phyloP scores from a whole-genome alignment of 1,140 invertebrate species.

The Habropoda laboriosa region DNA sequence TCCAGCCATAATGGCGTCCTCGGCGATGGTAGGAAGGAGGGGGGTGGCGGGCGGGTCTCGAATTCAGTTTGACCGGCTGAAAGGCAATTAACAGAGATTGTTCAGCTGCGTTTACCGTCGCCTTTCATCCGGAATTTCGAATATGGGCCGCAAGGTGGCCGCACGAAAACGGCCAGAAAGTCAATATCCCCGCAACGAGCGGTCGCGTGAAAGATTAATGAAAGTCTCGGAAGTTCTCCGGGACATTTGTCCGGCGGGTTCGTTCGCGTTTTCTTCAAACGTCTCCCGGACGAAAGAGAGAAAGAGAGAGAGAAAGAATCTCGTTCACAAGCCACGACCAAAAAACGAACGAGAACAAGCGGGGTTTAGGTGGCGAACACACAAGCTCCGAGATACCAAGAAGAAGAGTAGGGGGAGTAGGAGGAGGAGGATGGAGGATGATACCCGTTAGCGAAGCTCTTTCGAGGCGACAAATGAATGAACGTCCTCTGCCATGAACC shows the following conservation, averaged over 20 bases:
- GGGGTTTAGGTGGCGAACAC: not conserved
- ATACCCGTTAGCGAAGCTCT: conserved; percentile 26
- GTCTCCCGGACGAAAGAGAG: not conserved
- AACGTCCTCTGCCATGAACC: conserved; percentile 24
- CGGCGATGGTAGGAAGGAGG: too few relatives aligned
- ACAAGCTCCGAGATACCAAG: too few relatives aligned
- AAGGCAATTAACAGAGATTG: conserved; percentile 48
- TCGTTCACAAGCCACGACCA: not conserved
- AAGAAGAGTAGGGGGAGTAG: not conserved
- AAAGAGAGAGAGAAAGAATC: not conserved
- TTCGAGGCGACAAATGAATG: conserved; percentile 60
- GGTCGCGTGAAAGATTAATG: conserved; percentile 49
- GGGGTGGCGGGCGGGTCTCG: not conserved
- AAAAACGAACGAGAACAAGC: not conserved
- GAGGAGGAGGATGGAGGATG: not conserved
- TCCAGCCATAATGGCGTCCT: not conserved
- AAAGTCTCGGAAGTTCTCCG: conserved; percentile 37
- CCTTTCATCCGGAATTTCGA: conserved; percentile 35
- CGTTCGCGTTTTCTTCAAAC: conserved; percentile 25
- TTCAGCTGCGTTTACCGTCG: conserved; percentile 43
- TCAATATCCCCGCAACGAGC: conserved; percentile 26
- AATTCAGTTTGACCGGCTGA: conserved; percentile 31
- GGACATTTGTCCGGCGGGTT: conserved; percentile 31
- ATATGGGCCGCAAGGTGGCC: conserved; percentile 21
- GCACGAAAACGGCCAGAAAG: conserved; percentile 40